Base-by-base conservation (phyloP, 2,888 invertebrate genomes). In the Drosophila neotestacea region DNA sequence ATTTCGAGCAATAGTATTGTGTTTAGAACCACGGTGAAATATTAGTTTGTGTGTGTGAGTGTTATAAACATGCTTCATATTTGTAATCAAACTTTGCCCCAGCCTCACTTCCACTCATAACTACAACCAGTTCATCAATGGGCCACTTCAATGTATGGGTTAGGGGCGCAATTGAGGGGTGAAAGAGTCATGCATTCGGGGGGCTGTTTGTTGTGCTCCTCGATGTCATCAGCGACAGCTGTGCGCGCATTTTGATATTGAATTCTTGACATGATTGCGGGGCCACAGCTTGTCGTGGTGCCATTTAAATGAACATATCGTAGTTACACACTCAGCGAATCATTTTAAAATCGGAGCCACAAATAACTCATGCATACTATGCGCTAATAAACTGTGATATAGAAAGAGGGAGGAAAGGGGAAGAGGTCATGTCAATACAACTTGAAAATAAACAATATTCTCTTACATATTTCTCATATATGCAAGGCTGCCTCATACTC, bases 231-330 rank as follows among this genome's bases (percentile, higher is more conserved):
- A 88, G 79, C 64, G 79, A 72, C 88, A 88, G 85, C 90, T 88
- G 88, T 71, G 70, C 73, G 70, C 75, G 73, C 59, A 73, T 81
- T 85, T 81, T 88, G 79, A 86, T 86, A 88, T 84, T 86, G 88
- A 89, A 85, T 89, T 85, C 84, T 86, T 88, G 81, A 81, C 89
- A 85, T 86, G 85, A 88, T 88, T 88, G 84, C 81, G 68, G 44
- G 68, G 75, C 55, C 88, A 85, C 84, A 84, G 84, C 86, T 84
- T 88, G 86, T 58, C 51, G 52, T 70, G 67, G 55, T 63, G 75
- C 56, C 62, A 75, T 79, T 78, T 70, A 81, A 79, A 79, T 79
- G 77, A 71, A 81, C 69, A 74, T 77, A 81, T 79, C 73, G 64
- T 51, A 68, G 74, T 70, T 77, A 59, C 56, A 52, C 62, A 52